Evolutionary conservation across 2,888 invertebrate genomes (phyloP).

Genomic region (Apomyelois bistriatella): DNA sequence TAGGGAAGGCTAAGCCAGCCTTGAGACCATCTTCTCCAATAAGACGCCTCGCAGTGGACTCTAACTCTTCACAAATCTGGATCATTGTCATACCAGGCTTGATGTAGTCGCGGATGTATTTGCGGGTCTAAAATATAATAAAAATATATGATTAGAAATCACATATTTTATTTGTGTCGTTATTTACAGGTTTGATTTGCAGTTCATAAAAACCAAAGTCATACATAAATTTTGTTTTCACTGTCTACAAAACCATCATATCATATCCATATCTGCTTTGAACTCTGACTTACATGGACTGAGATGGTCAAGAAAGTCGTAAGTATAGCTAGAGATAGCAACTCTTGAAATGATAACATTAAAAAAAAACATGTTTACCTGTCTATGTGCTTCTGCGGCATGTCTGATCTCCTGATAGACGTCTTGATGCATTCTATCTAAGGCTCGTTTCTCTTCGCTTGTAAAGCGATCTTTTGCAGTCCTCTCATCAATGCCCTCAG

Average conservation of each 20-base stretch:
- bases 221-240: too few relatives aligned
- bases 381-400: constrained; percentile 98
- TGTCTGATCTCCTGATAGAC: constrained; percentile 96
- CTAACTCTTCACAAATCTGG: constrained; percentile 97
- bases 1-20: constrained; percentile 97
- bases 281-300: too few relatives aligned
- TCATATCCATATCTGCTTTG: too few relatives aligned
- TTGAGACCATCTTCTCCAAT: constrained; percentile 97
- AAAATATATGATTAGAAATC: background rate
- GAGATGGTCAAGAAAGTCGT: too few relatives aligned
- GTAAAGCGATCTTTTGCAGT: constrained; percentile 92
- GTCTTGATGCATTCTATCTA: constrained; percentile 94
- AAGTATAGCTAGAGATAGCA: too few relatives aligned
- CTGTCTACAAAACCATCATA: too few relatives aligned
- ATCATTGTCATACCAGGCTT: constrained; percentile 99
- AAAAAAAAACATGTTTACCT: constrained; percentile 68
- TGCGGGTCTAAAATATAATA: constrained; percentile 84
- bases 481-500: constrained; percentile 86
- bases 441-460: constrained; percentile 92
- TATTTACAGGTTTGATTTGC: too few relatives aligned
- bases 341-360: too few relatives aligned
- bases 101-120: constrained; percentile 95
- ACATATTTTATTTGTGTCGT: too few relatives aligned
- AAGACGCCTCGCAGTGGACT: constrained; percentile 92
- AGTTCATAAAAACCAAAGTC: too few relatives aligned